Percentiles rank a stretch among this genome's conserved stretches.
phyloP scores from a whole-genome alignment of 2,888 invertebrate genomes.

The Ypsolopha scabrella region DNA sequence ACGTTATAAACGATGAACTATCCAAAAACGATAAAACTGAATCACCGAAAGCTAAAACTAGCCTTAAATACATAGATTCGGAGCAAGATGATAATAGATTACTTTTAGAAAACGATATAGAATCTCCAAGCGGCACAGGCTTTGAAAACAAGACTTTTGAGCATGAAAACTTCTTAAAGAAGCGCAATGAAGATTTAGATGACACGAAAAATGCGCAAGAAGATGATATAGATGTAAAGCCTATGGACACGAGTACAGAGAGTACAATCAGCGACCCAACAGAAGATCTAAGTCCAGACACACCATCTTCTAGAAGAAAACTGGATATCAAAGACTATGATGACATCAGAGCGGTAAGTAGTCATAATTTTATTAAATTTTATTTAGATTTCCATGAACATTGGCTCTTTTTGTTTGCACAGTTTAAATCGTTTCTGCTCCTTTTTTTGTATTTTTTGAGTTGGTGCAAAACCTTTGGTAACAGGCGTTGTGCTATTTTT shows the following conservation, averaged over 20 bases:
- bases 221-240: slow-evolving; percentile 39
- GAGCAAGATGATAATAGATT: slow-evolving; percentile 36
- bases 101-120: slow-evolving; percentile 50
- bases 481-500: no score
- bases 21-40: slow-evolving; percentile 23
- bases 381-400: not conserved
- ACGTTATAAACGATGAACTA: slow-evolving; percentile 24
- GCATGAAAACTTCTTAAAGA: slow-evolving; percentile 58
- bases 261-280: slow-evolving; percentile 53
- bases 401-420: not conserved
- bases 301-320: slow-evolving; percentile 45
- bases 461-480: no score
- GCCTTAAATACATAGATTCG: slow-evolving; percentile 50
- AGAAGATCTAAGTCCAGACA: slow-evolving; percentile 52
- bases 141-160: slow-evolving; percentile 63
- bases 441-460: no score
- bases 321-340: slow-evolving; percentile 46
- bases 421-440: not conserved
- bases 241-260: slow-evolving; percentile 61
- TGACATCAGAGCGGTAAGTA: slow-evolving; percentile 53
- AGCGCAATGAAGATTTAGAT: slow-evolving; percentile 51
- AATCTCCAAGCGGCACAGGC: slow-evolving; percentile 59
- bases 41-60: slow-evolving; percentile 25
- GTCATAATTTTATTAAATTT: not conserved
- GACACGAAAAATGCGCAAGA: slow-evolving; percentile 27